Conservation (phyloP, 1,140 invertebrate genomes). For the Drosophila grimshawi region DNA sequence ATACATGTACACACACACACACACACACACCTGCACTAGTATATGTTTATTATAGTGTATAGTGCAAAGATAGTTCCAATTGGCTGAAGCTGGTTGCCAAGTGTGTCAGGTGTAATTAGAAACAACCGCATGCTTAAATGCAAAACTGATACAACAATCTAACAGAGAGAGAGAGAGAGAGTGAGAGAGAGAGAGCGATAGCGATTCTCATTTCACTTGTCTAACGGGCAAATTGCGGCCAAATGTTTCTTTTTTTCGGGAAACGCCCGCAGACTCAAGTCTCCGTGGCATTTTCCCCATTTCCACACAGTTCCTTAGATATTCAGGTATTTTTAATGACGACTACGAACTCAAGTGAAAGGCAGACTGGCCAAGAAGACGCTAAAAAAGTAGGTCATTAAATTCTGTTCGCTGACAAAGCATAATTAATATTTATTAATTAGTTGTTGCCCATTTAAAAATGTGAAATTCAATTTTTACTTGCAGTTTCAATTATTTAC, state of each 20-base stretch:
- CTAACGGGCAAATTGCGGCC: slow-evolving; percentile 33
- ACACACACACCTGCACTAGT: slow-evolving; percentile 5
- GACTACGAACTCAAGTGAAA: too few relatives aligned
- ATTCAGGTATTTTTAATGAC: background rate
- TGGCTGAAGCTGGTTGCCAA: slow-evolving; percentile 53
- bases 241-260: slow-evolving; percentile 19
- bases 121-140: slow-evolving; percentile 65
- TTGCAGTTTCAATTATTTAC: background rate
- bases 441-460: too few relatives aligned
- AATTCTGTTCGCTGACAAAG: too few relatives aligned
- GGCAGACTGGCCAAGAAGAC: too few relatives aligned
- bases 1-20: slow-evolving; percentile 4
- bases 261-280: slow-evolving; percentile 16
- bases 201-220: slow-evolving; percentile 62
- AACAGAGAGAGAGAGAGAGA: slow-evolving; percentile 13
- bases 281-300: slow-evolving; percentile 6
- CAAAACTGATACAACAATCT: slow-evolving; percentile 33
- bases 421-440: too few relatives aligned
- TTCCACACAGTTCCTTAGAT: background rate
- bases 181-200: slow-evolving; percentile 7
- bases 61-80: slow-evolving; percentile 49
- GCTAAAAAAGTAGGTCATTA: too few relatives aligned
- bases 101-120: slow-evolving; percentile 70
- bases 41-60: background rate
- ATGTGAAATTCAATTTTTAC: background rate